Conservation (phyloP, 2,113 vertebrate genomes). For the Peucedramus taeniatus region DNA sequence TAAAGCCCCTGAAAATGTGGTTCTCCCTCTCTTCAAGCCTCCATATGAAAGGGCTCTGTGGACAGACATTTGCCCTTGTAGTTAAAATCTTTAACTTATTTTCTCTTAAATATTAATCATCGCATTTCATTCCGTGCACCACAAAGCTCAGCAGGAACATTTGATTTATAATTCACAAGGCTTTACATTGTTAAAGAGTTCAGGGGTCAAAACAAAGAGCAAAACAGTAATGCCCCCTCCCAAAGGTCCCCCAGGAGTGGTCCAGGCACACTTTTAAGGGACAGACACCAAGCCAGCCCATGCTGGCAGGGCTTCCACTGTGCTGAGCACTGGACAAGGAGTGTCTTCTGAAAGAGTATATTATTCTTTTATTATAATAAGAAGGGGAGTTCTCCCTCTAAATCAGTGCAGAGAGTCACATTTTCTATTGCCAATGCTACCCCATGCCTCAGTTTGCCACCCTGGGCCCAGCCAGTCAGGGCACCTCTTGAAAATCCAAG, state of each 20-base stretch:
- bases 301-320: not conserved
- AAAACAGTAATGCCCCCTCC: not conserved
- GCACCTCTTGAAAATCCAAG: not conserved
- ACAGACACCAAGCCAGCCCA: not conserved
- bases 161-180: slow-evolving; percentile 29
- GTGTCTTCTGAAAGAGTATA: not conserved
- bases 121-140: slow-evolving; percentile 52
- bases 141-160: slow-evolving; percentile 40
- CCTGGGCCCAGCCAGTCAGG: not conserved
- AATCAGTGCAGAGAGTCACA: not conserved
- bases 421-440: not conserved
- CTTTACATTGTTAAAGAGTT: slow-evolving; percentile 27
- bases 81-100: slow-evolving; percentile 49
- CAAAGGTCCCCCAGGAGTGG: not conserved
- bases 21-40: not conserved
- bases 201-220: not conserved
- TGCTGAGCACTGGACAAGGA: not conserved
- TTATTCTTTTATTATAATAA: not conserved
- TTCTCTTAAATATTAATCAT: slow-evolving; percentile 66
- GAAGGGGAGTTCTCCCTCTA: not conserved
- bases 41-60: not conserved
- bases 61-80: not conserved
- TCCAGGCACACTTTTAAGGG: not conserved
- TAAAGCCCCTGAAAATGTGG: not conserved
- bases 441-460: not conserved